Conservation (phyloP, 2,113 vertebrate species). For the Pelobates fuscus region DNA sequence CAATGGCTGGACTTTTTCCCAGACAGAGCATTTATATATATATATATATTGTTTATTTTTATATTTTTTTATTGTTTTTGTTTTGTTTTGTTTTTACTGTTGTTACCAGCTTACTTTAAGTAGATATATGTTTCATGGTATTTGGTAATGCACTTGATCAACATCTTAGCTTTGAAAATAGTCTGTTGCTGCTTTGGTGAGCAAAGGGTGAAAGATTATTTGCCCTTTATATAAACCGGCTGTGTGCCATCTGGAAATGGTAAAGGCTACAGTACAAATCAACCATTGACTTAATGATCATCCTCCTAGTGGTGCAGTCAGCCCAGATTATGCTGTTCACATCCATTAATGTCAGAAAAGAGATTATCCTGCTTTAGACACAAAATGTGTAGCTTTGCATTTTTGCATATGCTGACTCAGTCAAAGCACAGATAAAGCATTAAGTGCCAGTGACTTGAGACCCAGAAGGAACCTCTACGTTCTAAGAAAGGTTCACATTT, state of each 20-base stretch:
- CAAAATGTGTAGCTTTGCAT: conserved; percentile 55
- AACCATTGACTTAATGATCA: conserved; percentile 2
- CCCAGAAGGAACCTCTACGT: conserved; percentile 6
- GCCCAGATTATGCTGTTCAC: conserved; percentile 55
- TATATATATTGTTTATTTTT: too few species aligned
- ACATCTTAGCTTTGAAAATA: too few species aligned
- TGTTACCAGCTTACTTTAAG: too few species aligned
- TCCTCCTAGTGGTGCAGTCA: not conserved
- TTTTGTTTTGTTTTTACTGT: too few species aligned
- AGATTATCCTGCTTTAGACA: conserved; percentile 65
- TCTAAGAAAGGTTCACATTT: conserved; percentile 4
- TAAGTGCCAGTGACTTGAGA: conserved; percentile 42
- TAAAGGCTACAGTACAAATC: not conserved
- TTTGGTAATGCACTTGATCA: too few species aligned
- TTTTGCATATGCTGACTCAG: conserved; percentile 61
- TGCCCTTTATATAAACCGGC: not conserved
- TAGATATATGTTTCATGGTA: too few species aligned
- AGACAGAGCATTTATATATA: too few species aligned
- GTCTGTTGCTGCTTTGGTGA: not conserved
- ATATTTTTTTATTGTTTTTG: too few species aligned
- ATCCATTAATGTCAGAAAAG: conserved; percentile 45
- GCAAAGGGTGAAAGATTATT: not conserved
- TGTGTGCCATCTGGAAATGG: not conserved
- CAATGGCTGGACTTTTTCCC: too few species aligned
- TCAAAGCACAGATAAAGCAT: conserved; percentile 53